A percentile compares a stretch with the other conserved stretches of the same genome.
Conservation (phyloP, 2,888 invertebrate species). For the Neoitamus cyanurus region DNA sequence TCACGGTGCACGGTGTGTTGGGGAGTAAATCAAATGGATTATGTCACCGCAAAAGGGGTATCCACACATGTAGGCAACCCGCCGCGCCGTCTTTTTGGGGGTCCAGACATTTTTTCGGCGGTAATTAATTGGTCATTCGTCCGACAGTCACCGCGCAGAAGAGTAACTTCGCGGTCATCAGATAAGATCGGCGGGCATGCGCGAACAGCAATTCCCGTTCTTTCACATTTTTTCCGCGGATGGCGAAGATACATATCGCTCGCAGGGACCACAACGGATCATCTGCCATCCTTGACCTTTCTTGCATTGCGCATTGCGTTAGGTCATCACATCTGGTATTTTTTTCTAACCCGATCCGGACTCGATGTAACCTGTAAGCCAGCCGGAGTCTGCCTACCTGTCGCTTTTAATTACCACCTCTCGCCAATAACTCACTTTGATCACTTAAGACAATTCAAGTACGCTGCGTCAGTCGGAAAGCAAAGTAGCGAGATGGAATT, state of each 20-base stretch:
- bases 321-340: background rate
- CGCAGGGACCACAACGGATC: background rate
- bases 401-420: conserved; percentile 1
- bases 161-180: background rate
- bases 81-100: no score
- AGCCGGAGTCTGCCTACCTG: background rate
- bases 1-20: background rate
- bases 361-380: background rate
- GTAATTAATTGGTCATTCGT: background rate
- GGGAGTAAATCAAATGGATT: conserved; percentile 16
- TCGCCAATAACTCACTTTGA: background rate
- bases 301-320: background rate
- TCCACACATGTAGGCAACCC: background rate
- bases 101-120: background rate
- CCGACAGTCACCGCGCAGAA: background rate
- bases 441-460: background rate
- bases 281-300: background rate
- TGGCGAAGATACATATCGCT: background rate
- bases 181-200: background rate
- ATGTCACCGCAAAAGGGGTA: background rate
- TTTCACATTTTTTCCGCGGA: background rate
- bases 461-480: background rate
- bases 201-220: background rate
- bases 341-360: background rate
- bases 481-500: background rate